Base-by-base conservation (phyloP, 2,888 invertebrate species). In the Acrocera orbiculus region DNA sequence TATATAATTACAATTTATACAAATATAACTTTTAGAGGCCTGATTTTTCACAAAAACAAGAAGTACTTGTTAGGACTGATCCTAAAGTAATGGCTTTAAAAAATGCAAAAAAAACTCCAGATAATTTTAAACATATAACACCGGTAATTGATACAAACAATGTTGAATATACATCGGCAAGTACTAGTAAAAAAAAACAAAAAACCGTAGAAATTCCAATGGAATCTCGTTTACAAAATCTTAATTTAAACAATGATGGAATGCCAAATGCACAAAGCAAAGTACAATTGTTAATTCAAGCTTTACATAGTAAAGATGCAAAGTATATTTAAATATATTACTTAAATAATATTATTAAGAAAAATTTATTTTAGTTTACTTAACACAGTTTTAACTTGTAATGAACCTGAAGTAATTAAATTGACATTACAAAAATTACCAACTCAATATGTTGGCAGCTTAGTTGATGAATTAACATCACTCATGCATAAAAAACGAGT, bases 241-340 rank as follows among this genome's bases (percentile, higher is more conserved):
- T 90, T 16, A 73, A 77, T 14, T 53, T 87, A 15, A 63, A 65
- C 6, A 46, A 58, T 4, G 51, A 57, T 25, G 53, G 65, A 42
- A 59, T 63, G n/a, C 65, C 70, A 3, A 65, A 64, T 39, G 64
- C 66, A 2, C 73, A 79, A 49, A 87, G 83, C 56, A 66, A 86
- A 47, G 78, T 80, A 3, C 79, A 82, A 41, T 62, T 90, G 7
- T 58, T 92, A 7, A 65, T 85, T 34, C 90, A 82, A 55, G 89
- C 85, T 0, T 58, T 93, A 20, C 83, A 83, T 47, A 90, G 89
- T 48, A 77, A 77, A 48, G 87, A 93, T 52, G 68, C 66, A 40
- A 64, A 58, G 71, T 70, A 42, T 47, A 58, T 19, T 24, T 15
- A 25, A 15, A 16, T 13, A 11, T 8, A 25, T 15, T 19, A 9